Conservation (phyloP, 2,888 invertebrate genomes). For the Melanargia galathea region DNA sequence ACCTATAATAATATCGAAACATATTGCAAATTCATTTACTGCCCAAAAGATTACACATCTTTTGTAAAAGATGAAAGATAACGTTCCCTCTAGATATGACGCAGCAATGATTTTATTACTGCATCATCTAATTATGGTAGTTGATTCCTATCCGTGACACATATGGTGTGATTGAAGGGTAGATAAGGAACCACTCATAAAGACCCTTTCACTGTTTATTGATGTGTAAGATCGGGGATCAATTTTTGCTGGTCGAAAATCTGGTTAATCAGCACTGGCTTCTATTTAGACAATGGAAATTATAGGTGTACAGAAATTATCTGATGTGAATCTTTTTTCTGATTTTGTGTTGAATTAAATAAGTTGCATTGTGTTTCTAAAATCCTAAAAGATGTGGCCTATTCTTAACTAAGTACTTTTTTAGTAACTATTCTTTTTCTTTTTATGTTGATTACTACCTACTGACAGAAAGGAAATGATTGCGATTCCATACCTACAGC, state of each 20-base stretch:
- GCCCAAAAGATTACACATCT: slow-evolving; percentile 30
- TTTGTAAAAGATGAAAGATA: slow-evolving; percentile 49
- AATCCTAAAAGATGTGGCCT: neutral
- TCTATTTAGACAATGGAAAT: slow-evolving; percentile 33
- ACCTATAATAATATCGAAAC: slow-evolving; percentile 13
- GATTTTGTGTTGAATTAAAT: slow-evolving; percentile 17
- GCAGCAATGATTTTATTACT: slow-evolving; percentile 73
- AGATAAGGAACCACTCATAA: slow-evolving; percentile 50
- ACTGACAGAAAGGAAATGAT: too few relatives aligned
- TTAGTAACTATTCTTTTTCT: too few relatives aligned
- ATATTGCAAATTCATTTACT: slow-evolving; percentile 39
- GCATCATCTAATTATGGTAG: slow-evolving; percentile 73
- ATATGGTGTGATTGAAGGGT: slow-evolving; percentile 59
- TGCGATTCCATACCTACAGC: too few relatives aligned
- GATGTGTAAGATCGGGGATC: slow-evolving; percentile 17
- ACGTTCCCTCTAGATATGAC: slow-evolving; percentile 49
- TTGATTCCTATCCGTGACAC: slow-evolving; percentile 65
- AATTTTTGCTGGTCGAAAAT: slow-evolving; percentile 29
- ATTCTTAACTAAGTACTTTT: neutral
- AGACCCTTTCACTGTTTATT: slow-evolving; percentile 31
- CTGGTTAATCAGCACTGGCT: slow-evolving; percentile 32
- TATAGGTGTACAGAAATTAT: slow-evolving; percentile 23
- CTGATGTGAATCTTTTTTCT: slow-evolving; percentile 17
- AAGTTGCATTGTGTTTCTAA: slow-evolving; percentile 6
- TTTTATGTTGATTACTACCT: too few relatives aligned